Evolutionary conservation across 2,797 vertebrate species (phyloP).

Genomic region (Florisuga fusca): DNA sequence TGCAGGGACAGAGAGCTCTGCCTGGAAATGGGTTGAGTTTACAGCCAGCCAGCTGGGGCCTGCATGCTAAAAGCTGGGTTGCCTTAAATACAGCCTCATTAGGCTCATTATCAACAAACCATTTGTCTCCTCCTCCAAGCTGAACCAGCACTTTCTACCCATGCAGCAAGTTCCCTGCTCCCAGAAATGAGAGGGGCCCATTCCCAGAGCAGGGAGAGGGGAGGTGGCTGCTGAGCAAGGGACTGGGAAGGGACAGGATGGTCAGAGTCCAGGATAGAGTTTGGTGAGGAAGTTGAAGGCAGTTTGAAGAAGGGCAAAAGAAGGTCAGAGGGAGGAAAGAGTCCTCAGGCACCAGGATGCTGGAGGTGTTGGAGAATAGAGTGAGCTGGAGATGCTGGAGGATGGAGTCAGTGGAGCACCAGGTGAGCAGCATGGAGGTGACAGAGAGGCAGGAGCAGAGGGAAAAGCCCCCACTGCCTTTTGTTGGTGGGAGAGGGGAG

Average conservation of each 20-base stretch:
- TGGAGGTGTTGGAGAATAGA: no score
- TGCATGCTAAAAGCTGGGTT: neutral
- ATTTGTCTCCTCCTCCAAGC: neutral
- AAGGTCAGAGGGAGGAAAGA: no score
- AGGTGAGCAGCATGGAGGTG: neutral
- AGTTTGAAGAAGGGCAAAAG: neutral
- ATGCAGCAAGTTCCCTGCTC: neutral
- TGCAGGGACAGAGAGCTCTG: neutral
- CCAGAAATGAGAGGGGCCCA: neutral
- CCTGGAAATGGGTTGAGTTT: neutral
- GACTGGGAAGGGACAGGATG: accelerated
- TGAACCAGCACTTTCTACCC: conserved; percentile 6
- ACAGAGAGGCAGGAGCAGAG: neutral
- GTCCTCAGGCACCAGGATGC: no score
- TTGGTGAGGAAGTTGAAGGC: neutral
- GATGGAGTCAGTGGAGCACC: neutral
- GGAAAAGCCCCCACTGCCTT: neutral
- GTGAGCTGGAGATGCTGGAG: neutral
- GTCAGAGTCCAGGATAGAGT: neutral
- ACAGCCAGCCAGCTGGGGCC: conserved; percentile 20
- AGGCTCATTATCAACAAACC: conserved; percentile 10
- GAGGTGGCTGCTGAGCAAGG: neutral
- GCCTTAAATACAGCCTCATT: conserved; percentile 46
- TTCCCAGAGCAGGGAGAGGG: neutral
- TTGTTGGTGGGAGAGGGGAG: neutral